These are phyloP conservation scores for Calliphora vicina DNA, from an alignment of 1,140 invertebrate species.

Conservation along the genomic window DNA sequence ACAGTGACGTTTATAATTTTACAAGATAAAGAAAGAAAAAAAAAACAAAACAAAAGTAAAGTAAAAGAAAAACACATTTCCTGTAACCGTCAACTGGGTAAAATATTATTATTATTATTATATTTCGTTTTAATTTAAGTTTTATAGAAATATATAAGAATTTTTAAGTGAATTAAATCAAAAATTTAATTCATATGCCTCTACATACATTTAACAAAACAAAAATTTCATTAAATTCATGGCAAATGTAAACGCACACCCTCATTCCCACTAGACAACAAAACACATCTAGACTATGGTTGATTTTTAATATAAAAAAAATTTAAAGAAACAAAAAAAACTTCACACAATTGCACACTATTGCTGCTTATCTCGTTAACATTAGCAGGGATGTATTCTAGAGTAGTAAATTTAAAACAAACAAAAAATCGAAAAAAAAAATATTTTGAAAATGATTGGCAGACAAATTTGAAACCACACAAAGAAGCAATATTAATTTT, in stretches of 20 bases:
- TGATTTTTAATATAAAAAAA: too few species aligned
- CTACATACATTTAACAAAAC: background rate
- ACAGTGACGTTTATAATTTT: background rate
- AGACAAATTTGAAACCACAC: background rate
- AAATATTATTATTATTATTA: background rate
- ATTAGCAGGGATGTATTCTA: background rate
- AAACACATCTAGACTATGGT: too few species aligned
- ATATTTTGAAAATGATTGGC: background rate
- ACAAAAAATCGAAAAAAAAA: background rate
- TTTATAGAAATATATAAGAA: background rate
- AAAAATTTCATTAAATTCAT: background rate
- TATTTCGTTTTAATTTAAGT: background rate
- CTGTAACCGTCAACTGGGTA: background rate
- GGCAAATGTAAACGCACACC: slow-evolving; percentile 3
- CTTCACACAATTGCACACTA: background rate
- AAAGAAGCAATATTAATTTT: background rate
- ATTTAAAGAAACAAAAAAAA: too few species aligned
- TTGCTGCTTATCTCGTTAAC: background rate
- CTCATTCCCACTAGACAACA: too few species aligned
- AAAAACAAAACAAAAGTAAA: too few species aligned
- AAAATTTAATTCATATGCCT: background rate
- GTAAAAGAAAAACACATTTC: background rate
- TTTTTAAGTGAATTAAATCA: background rate
- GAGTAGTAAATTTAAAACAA: too few species aligned
- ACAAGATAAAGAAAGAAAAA: background rate